These are phyloP conservation scores for Entomyzon cyanotis DNA, from an alignment of 2,113 vertebrate species.

Conservation along the genomic window DNA sequence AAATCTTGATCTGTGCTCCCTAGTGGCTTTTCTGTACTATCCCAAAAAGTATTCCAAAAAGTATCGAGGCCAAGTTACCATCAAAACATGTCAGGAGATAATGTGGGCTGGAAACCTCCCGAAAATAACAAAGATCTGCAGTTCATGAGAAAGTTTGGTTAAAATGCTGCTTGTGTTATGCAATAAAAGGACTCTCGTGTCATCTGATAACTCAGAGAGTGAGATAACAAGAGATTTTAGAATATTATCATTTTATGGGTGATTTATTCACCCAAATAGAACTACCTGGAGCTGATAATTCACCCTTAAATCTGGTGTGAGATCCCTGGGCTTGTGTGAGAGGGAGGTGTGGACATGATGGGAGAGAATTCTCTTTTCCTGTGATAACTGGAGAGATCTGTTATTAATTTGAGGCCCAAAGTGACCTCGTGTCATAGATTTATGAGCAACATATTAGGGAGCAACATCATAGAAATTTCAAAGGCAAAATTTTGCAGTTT, in stretches of 20 bases:
- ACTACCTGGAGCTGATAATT: background rate
- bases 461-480: background rate
- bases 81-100: background rate
- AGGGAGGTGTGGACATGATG: background rate
- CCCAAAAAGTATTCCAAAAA: background rate
- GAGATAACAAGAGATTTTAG: background rate
- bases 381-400: background rate
- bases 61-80: background rate
- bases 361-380: background rate
- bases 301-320: background rate
- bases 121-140: background rate
- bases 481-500: background rate
- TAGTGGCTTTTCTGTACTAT: background rate
- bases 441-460: background rate
- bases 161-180: background rate
- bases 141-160: background rate
- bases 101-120: background rate
- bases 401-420: background rate
- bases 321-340: background rate
- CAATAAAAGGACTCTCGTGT: background rate
- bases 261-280: background rate
- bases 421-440: background rate
- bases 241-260: background rate
- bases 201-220: background rate
- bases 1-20: background rate